Conservation (phyloP, 2,888 invertebrate genomes). For the Frankliniella fusca region DNA sequence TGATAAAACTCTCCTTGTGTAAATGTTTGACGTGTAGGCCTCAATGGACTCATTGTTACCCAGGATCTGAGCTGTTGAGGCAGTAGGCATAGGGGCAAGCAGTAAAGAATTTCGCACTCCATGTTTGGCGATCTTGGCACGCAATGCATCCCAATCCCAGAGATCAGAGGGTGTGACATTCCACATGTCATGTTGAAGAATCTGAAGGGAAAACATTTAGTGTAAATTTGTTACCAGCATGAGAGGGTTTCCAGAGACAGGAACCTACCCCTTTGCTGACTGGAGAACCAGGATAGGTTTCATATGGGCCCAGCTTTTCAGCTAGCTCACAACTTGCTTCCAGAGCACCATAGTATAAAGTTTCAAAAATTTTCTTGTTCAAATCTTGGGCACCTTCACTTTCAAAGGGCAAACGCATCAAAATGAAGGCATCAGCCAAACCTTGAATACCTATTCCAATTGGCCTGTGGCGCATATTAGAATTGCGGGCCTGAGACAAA, state of each 20-base stretch:
- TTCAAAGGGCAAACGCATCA: constrained; percentile 91
- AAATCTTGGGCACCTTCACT: constrained; percentile 77
- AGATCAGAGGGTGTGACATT: constrained; percentile 75
- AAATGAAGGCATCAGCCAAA: constrained; percentile 91
- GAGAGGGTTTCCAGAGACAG: constrained; percentile 26
- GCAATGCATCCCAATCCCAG: constrained; percentile 85
- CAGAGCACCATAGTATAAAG: constrained; percentile 93
- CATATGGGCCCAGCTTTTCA: constrained; percentile 76
- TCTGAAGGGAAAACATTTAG: constrained; percentile 47
- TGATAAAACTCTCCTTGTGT: constrained; percentile 77
- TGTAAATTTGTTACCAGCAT: background rate
- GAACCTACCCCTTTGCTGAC: constrained; percentile 77
- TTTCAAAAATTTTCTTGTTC: constrained; percentile 96
- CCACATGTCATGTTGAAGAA: constrained; percentile 99
- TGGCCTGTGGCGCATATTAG: constrained; percentile 82
- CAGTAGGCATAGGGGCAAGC: constrained; percentile 97
- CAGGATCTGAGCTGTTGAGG: constrained; percentile 97
- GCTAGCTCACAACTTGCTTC: constrained; percentile 95
- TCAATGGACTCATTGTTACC: constrained; percentile 99
- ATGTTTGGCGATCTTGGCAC: constrained; percentile 76
- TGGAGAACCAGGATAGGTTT: constrained; percentile 87
- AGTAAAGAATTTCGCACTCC: constrained; percentile 91
- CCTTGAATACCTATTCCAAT: constrained; percentile 96
- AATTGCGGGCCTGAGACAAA: constrained; percentile 48
- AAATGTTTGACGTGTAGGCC: constrained; percentile 97